Conservation (phyloP, 2,113 vertebrate species). For the Siniperca knerii region DNA sequence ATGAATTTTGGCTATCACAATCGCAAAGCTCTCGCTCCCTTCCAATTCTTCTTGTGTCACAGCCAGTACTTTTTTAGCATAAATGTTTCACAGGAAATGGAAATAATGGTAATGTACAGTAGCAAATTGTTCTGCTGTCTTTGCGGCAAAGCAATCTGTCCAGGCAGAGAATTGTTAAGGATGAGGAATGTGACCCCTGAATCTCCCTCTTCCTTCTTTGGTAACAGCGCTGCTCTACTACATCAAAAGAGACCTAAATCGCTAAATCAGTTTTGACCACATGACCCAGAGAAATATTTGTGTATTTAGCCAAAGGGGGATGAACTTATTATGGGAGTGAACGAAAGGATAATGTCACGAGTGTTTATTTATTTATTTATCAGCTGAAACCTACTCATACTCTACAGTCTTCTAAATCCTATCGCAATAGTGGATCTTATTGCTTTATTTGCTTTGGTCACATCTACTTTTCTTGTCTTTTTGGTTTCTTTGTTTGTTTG, state of each 20-base stretch:
- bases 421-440: background rate
- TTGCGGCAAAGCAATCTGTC: conserved; percentile 29
- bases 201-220: conserved; percentile 76
- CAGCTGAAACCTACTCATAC: background rate
- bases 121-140: conserved; percentile 24
- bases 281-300: conserved; percentile 67
- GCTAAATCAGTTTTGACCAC: conserved; percentile 70
- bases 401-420: background rate
- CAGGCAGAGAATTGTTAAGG: conserved; percentile 23
- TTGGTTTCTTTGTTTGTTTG: background rate
- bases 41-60: background rate
- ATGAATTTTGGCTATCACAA: background rate
- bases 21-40: background rate
- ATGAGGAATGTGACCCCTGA: conserved; percentile 67
- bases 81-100: conserved; percentile 31
- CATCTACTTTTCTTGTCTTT: background rate
- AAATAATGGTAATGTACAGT: conserved; percentile 4
- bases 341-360: conserved; percentile 10
- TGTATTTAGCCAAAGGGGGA: conserved; percentile 49
- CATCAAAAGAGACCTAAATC: conserved; percentile 61
- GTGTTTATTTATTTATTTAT: conserved; percentile 25
- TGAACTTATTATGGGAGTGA: conserved; percentile 40
- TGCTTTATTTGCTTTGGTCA: background rate
- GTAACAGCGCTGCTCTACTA: conserved; percentile 51
- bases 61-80: background rate